These are phyloP conservation scores for Lophius americanus DNA, from an alignment of 2,797 vertebrate species.

Conservation along the genomic window DNA sequence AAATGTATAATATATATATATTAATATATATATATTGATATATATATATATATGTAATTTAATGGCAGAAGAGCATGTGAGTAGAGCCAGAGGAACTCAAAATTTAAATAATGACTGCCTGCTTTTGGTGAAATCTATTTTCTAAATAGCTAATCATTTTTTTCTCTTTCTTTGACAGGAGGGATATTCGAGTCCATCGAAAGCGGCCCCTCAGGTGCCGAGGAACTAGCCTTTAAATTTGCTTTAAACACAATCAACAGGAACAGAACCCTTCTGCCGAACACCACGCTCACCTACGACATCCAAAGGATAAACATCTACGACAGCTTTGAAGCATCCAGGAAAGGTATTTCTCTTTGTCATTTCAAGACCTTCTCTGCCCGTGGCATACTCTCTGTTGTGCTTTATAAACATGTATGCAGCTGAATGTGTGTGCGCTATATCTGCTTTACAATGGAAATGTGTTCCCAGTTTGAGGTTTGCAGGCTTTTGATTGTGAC, in stretches of 20 bases:
- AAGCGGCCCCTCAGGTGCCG: conserved; percentile 95
- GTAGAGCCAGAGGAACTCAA: no score
- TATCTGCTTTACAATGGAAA: conserved; percentile 59
- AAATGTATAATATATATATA: no score
- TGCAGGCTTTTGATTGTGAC: conserved; percentile 53
- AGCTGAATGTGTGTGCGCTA: not conserved
- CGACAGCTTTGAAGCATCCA: conserved; percentile 98
- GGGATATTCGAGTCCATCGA: conserved; percentile 99
- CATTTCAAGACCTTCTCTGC: not conserved
- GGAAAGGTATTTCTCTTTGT: conserved; percentile 88
- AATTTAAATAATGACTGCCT: not conserved
- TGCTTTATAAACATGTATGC: not conserved
- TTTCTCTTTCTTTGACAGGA: conserved; percentile 78
- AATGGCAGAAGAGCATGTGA: no score
- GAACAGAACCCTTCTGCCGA: conserved; percentile 98
- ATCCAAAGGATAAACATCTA: conserved; percentile 99
- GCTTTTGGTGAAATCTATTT: not conserved
- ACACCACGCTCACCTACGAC: conserved; percentile 97
- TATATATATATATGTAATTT: no score
- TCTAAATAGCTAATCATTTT: conserved; percentile 22
- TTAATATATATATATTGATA: no score
- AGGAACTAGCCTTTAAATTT: conserved; percentile 99
- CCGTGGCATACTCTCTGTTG: conserved; percentile 5
- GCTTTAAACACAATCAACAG: conserved; percentile 99
- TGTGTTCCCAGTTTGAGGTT: conserved; percentile 26